phyloP scores from a whole-genome alignment of 2,797 vertebrate species.

The Acanthornis magna region DNA sequence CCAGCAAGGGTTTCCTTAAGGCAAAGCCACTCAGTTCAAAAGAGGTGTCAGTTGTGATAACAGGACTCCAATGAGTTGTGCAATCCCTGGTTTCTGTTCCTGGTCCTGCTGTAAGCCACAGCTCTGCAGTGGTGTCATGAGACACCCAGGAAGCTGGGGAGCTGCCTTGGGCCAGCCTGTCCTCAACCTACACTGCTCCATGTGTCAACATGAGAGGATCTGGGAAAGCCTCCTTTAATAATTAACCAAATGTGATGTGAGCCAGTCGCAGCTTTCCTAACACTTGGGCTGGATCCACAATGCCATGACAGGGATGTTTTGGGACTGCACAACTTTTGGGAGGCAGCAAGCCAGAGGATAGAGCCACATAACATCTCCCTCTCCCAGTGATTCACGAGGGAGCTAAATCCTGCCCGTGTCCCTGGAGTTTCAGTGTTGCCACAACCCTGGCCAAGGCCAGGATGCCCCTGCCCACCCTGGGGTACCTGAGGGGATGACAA shows the following conservation, averaged over 20 bases:
- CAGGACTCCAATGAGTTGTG: background rate
- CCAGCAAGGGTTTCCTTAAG: background rate
- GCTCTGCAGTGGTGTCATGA: background rate
- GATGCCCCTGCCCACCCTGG: background rate
- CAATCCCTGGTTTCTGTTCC: background rate
- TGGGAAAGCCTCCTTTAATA: background rate
- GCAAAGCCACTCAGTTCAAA: background rate
- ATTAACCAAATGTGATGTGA: background rate
- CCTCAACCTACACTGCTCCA: background rate
- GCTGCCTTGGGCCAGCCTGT: background rate
- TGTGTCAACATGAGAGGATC: background rate
- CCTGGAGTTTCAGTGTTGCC: background rate
- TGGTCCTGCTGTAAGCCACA: background rate
- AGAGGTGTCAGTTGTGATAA: background rate
- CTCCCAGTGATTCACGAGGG: background rate
- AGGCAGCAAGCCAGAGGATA: background rate
- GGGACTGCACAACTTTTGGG: background rate
- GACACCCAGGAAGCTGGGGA: background rate
- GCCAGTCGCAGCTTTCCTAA: background rate
- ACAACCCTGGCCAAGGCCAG: background rate
- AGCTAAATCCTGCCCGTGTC: background rate
- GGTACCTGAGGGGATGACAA: constrained; percentile 95
- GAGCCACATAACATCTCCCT: background rate
- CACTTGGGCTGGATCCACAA: background rate
- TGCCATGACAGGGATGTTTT: background rate